These are phyloP conservation scores for Dendroctonus valens DNA, from an alignment of 1,140 invertebrate genomes.

Conservation along the genomic window DNA sequence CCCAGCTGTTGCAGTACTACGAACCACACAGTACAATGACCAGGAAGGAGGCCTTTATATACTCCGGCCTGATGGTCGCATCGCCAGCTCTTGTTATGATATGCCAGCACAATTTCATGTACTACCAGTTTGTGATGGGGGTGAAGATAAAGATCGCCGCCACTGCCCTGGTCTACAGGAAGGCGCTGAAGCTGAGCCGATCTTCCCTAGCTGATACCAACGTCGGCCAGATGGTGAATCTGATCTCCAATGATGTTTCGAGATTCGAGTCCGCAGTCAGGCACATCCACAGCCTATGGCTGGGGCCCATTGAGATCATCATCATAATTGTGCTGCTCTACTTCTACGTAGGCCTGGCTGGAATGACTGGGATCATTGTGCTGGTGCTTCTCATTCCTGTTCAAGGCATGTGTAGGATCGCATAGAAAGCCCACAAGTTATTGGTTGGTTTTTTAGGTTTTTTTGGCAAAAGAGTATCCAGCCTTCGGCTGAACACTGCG, in stretches of 20 bases:
- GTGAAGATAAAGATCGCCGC: slow-evolving; percentile 79
- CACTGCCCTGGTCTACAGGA: slow-evolving; percentile 75
- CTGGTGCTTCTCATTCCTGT: slow-evolving; percentile 79
- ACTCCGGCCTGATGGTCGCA: slow-evolving; percentile 66
- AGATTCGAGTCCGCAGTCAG: slow-evolving; percentile 66
- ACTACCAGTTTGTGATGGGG: slow-evolving; percentile 66
- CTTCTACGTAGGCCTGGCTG: slow-evolving; percentile 65
- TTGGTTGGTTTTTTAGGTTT: background rate
- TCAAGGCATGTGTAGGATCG: slow-evolving; percentile 59
- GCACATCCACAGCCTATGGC: slow-evolving; percentile 66
- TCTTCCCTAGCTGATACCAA: slow-evolving; percentile 72
- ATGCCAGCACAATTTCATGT: slow-evolving; percentile 76
- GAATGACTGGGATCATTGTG: slow-evolving; percentile 73
- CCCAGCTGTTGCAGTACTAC: slow-evolving; percentile 34
- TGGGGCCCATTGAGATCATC: slow-evolving; percentile 73
- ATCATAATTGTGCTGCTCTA: slow-evolving; percentile 75
- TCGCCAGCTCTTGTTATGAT: slow-evolving; percentile 62
- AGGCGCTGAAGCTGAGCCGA: slow-evolving; percentile 62
- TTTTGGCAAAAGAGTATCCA: slow-evolving; percentile 55
- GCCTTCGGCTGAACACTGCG: slow-evolving; percentile 56
- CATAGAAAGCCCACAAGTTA: background rate
- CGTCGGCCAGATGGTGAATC: slow-evolving; percentile 81
- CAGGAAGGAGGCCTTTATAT: slow-evolving; percentile 61
- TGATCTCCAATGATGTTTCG: slow-evolving; percentile 82
- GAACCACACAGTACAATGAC: slow-evolving; percentile 28